Evolutionary conservation across 2,797 vertebrate genomes (phyloP).

Genomic region (Mormyrops attenuatus): DNA sequence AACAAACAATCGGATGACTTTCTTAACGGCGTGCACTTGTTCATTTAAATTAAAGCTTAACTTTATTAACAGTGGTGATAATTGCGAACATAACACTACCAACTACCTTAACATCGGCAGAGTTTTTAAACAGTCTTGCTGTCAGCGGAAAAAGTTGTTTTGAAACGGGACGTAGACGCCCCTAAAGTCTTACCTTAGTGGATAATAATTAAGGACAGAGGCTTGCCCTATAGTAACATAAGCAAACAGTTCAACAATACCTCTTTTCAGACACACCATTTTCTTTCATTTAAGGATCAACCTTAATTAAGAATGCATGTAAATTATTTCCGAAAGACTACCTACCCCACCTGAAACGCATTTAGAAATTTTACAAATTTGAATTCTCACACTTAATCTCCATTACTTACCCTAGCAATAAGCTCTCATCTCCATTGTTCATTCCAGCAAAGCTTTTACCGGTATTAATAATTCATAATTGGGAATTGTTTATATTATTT

Average conservation of each 20-base stretch:
- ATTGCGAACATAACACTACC: background rate
- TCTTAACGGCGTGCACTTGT: background rate
- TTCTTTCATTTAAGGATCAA: background rate
- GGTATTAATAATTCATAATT: slow-evolving; percentile 52
- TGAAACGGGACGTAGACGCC: background rate
- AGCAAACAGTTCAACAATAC: background rate
- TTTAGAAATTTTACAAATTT: slow-evolving; percentile 5
- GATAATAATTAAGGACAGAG: background rate
- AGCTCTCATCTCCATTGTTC: slow-evolving; percentile 23
- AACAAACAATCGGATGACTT: background rate
- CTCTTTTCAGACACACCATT: background rate
- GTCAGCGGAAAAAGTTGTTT: background rate
- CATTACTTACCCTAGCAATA: slow-evolving; percentile 35
- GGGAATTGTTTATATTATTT: slow-evolving; percentile 41
- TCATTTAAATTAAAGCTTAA: background rate
- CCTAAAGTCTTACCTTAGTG: background rate
- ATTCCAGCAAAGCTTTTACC: slow-evolving; percentile 45
- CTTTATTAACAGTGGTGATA: background rate
- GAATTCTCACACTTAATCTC: slow-evolving; percentile 27
- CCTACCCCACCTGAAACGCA: background rate
- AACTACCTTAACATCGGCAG: background rate
- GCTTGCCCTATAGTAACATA: background rate
- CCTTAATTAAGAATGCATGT: slow-evolving; percentile 15
- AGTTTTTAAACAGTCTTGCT: slow-evolving; percentile 3
- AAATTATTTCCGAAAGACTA: background rate